Evolutionary conservation across 2,797 vertebrate species (phyloP).

Genomic region (Austrolebias charrua): DNA sequence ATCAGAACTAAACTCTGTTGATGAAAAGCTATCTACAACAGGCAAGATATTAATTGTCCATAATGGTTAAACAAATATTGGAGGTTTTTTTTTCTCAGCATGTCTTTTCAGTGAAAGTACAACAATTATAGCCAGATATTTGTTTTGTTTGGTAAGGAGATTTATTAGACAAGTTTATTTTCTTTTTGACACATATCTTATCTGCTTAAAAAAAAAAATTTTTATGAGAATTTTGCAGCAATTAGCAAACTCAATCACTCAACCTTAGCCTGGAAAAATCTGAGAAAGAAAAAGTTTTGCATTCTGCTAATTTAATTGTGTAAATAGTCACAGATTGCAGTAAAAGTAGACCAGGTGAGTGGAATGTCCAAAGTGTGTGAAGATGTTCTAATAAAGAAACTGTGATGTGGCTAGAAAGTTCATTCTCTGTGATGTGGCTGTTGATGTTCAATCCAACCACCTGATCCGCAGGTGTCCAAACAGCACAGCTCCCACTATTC

Average conservation of each 20-base stretch:
- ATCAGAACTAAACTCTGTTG: too few relatives aligned
- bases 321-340: neutral
- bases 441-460: constrained; percentile 26
- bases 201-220: too few relatives aligned
- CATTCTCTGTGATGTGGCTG: constrained; percentile 19
- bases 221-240: too few relatives aligned
- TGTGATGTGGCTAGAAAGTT: constrained; percentile 18
- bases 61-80: too few relatives aligned
- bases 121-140: neutral
- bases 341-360: neutral
- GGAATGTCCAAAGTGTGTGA: constrained; percentile 9
- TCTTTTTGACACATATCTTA: neutral
- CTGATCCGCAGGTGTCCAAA: constrained; percentile 76
- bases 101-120: neutral
- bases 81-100: neutral
- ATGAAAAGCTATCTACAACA: too few relatives aligned
- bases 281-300: too few relatives aligned
- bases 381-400: constrained; percentile 6
- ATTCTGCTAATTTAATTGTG: too few relatives aligned
- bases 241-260: too few relatives aligned
- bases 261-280: too few relatives aligned
- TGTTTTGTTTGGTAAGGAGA: neutral
- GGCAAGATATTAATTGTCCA: too few relatives aligned
- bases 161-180: neutral
- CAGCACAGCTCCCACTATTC: constrained; percentile 48